Evolutionary conservation across 2,113 vertebrate genomes (phyloP).

Genomic region (Passer montanus): DNA sequence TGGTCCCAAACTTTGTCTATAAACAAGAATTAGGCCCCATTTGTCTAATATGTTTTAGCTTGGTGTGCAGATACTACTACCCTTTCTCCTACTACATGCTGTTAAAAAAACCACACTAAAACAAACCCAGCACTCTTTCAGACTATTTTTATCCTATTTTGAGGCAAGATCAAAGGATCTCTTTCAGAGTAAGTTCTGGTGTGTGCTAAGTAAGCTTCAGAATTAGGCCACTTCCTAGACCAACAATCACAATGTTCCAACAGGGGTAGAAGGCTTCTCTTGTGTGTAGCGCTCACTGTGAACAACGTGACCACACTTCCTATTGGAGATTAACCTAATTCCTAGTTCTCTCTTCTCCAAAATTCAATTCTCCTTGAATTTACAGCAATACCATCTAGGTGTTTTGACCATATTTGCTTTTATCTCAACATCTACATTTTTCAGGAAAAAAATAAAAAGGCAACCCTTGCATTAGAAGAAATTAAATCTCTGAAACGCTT

Average conservation of each 20-base stretch:
- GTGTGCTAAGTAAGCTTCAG: not conserved
- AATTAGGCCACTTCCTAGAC: not conserved
- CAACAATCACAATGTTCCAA: not conserved
- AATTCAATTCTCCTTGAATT: not conserved
- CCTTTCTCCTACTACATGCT: not conserved
- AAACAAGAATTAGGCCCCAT: not conserved
- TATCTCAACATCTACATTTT: not conserved
- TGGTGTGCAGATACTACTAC: not conserved
- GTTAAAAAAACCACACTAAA: not conserved
- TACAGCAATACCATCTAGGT: not conserved
- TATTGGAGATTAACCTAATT: not conserved
- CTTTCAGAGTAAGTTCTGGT: not conserved
- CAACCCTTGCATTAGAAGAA: not conserved
- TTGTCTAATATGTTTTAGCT: not conserved
- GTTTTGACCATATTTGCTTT: not conserved
- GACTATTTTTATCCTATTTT: not conserved
- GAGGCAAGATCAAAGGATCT: not conserved
- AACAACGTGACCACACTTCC: not conserved
- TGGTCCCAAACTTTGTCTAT: not conserved
- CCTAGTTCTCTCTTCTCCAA: not conserved
- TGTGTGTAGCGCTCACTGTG: not conserved
- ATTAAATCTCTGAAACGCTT: not conserved
- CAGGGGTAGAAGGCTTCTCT: not conserved
- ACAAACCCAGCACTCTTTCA: not conserved
- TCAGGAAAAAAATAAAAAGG: not conserved